These are phyloP conservation scores for Harpagifer antarcticus DNA, from an alignment of 2,797 vertebrate genomes.

Conservation along the genomic window DNA sequence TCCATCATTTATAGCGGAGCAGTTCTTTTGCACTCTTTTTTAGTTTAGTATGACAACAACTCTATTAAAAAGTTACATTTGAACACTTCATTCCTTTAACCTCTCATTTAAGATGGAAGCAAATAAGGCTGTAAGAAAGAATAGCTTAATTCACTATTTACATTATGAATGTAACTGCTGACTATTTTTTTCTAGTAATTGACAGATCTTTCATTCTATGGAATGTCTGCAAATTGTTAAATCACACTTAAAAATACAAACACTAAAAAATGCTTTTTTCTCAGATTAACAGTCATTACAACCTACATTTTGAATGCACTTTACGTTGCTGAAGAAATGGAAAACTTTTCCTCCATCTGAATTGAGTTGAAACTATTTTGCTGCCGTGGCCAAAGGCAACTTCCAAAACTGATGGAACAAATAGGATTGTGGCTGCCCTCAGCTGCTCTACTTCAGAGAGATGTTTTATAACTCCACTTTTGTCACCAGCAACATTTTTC, in stretches of 20 bases:
- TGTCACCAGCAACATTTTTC: slow-evolving; percentile 17
- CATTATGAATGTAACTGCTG: neutral
- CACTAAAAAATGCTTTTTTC: neutral
- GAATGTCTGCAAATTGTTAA: neutral
- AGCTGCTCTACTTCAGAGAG: slow-evolving; percentile 25
- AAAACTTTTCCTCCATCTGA: neutral
- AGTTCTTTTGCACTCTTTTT: slow-evolving; percentile 8
- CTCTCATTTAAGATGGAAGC: slow-evolving; percentile 5
- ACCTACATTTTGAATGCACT: neutral
- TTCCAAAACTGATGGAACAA: slow-evolving; percentile 3
- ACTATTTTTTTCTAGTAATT: neutral
- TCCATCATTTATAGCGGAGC: slow-evolving; percentile 12
- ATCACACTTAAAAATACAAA: neutral
- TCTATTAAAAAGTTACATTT: slow-evolving; percentile 10
- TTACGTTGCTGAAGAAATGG: neutral
- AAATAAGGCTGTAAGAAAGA: neutral
- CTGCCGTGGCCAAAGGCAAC: neutral
- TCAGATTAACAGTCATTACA: neutral
- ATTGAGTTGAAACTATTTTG: neutral
- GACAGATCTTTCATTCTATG: neutral
- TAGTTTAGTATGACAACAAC: slow-evolving; percentile 33
- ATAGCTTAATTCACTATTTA: neutral
- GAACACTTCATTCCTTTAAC: slow-evolving; percentile 12
- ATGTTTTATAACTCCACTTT: slow-evolving; percentile 30
- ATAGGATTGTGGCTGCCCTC: neutral